Base-by-base conservation (phyloP, 2,888 invertebrate genomes). In the Pseudanteris insignis region DNA sequence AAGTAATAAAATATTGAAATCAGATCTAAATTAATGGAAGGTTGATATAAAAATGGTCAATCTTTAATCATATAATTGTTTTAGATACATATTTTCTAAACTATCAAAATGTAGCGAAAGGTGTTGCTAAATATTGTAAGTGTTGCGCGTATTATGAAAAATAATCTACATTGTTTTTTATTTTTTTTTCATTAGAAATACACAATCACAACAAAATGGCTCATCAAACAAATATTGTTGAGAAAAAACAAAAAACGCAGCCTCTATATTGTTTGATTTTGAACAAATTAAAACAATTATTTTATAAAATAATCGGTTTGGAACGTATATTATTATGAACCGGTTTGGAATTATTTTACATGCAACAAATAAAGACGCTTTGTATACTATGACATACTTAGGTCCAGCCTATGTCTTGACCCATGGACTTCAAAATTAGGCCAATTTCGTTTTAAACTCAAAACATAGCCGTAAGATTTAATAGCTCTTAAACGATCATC, bases 271-370 rank as follows among this genome's bases (percentile, higher is more conserved):
- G 13, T n/a, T n/a, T n/a, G n/a, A n/a, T n/a, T n/a, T n/a, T n/a
- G n/a, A n/a, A n/a, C n/a, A n/a, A n/a, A n/a, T n/a, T n/a, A n/a
- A n/a, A n/a, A n/a, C n/a, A n/a, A n/a, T n/a, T n/a, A n/a, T n/a
- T n/a, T n/a, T n/a, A n/a, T n/a, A n/a, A n/a, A n/a, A n/a, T n/a
- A n/a, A n/a, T n/a, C n/a, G 64, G 69, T 79, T 78, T 75, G 78
- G 79, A 79, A 78, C 73, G 66, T 75, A 76, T 73, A 75, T 73
- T 77, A 74, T 70, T 74, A 74, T 76, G 66, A 68, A 74, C 68
- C 64, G 63, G 67, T 66, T 70, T 53, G 37, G 9, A 38, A 26
- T 33, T 28, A 44, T 68, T 74, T 66, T 73, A 76, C 70, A 76
- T 71, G 71, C 67, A 71, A 70, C 66, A 68, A 68, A 72, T 69